Evolutionary conservation across 2,888 invertebrate genomes (phyloP), one percentile per base, ranked within the genome.

Genomic region (Oscheius sp.): DNA sequence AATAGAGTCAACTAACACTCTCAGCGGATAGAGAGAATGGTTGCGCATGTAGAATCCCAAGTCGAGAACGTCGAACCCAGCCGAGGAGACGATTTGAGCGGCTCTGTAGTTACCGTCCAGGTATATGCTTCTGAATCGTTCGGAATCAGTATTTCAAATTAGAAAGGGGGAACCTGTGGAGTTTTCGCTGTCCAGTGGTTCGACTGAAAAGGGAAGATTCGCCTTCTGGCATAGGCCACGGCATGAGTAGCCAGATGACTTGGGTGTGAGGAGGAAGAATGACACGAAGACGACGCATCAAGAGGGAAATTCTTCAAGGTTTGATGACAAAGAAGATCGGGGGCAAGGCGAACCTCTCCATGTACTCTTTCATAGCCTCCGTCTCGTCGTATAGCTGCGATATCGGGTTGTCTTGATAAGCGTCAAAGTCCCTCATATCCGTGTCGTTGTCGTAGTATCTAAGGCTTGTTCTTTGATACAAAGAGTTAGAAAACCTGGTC

Each of bases 31-130:
- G 68, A 75, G 75, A 37, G 57, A 75, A 47, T 81, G 78, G 1
- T 76, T 59, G 13, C 81, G 60, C 51, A 79, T 53, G 60, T 78
- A 78, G 71, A 81, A 83, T 0, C 76, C 76, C 0, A 83, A 11
- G 62, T 83, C 83, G 11, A 83, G 65, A 1, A 83, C 83, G 57
- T 83, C 83, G 57, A 78, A 83, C 32, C 83, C 83, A 7, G 79
- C 78, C 42, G 73, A 70, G 29, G 77, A 48, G 5, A 83, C 80
- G 10, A 83, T 65, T 47, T 79, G 77, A 0, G 81, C 79, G 2
- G 78, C 77, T 11, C 81, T 75, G 21, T 70, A 78, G 55, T 78
- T 79, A 1, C 76, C 83, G 10, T 83, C 83, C n/a, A 80, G 33
- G n/a, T 76, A 62, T 5, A 80, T 47, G 21, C 72, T 71, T 66